These are phyloP conservation scores for Struthidea cinerea DNA, from an alignment of 2,113 vertebrate genomes.

Conservation along the genomic window DNA sequence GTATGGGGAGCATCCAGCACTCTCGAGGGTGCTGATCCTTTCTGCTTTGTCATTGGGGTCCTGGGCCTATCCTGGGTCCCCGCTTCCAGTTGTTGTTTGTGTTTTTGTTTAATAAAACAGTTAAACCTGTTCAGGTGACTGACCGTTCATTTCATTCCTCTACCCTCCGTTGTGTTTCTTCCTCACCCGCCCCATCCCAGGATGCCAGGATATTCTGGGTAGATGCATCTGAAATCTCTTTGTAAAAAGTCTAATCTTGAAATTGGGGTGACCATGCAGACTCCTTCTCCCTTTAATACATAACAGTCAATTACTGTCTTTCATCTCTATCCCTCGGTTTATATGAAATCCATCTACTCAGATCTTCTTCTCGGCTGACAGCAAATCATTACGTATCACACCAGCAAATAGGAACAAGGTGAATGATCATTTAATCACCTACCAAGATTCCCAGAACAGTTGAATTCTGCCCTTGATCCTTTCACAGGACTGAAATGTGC, in stretches of 20 bases:
- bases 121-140: too few species aligned
- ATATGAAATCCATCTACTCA: background rate
- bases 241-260: background rate
- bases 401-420: background rate
- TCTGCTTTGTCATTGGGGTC: too few species aligned
- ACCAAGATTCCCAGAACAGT: background rate
- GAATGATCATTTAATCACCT: background rate
- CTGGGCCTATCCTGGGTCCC: too few species aligned
- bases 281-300: background rate
- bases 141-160: too few species aligned
- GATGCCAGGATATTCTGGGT: background rate
- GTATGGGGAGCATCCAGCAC: too few species aligned
- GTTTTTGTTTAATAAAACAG: too few species aligned
- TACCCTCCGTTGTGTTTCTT: background rate
- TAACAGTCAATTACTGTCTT: background rate
- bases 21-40: too few species aligned
- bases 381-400: background rate
- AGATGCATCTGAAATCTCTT: background rate
- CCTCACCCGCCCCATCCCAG: background rate
- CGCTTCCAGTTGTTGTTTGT: too few species aligned
- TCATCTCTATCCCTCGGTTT: background rate
- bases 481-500: background rate
- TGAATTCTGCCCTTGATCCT: background rate
- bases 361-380: background rate
- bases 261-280: background rate